Percentiles rank a stretch among this genome's conserved stretches.
Evolutionary conservation across 2,888 invertebrate genomes (phyloP).

Genomic region (Dasysyrphus tricinctus): DNA sequence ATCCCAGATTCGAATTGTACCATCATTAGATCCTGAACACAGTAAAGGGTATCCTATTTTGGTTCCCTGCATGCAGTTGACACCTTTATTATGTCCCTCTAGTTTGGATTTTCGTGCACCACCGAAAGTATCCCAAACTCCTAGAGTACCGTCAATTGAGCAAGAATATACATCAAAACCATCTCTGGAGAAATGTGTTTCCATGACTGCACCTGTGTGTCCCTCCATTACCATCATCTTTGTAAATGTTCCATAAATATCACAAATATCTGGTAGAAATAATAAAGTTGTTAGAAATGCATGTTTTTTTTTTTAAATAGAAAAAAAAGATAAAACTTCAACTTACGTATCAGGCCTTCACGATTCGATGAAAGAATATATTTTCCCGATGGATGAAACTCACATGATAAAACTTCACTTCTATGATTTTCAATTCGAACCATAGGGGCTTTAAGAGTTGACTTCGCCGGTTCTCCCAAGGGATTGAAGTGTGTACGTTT

Average conservation of each 20-base stretch:
- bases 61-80: conserved; percentile 86
- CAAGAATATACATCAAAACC: conserved; percentile 93
- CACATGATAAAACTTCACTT: conserved; percentile 39
- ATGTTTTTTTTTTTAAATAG: not conserved
- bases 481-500: conserved; percentile 83
- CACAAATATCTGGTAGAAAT: conserved; percentile 92
- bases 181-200: conserved; percentile 93
- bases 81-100: conserved; percentile 91
- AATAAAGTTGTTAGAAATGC: not conserved
- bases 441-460: not conserved
- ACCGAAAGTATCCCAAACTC: conserved; percentile 97
- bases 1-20: conserved; percentile 95
- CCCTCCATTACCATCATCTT: conserved; percentile 97
- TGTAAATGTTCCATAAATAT: conserved; percentile 98
- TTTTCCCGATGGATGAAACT: conserved; percentile 38
- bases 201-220: conserved; percentile 97
- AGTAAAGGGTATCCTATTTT: conserved; percentile 94
- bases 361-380: conserved; percentile 22
- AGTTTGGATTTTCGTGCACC: conserved; percentile 94
- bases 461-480: not conserved
- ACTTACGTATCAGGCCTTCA: conserved; percentile 47
- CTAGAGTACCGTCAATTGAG: conserved; percentile 96
- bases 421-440: conserved; percentile 32
- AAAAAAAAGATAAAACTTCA: not conserved
- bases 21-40: conserved; percentile 97